Base-by-base conservation (phyloP, 2,113 vertebrate genomes). In the Nothoprocta perdicaria region DNA sequence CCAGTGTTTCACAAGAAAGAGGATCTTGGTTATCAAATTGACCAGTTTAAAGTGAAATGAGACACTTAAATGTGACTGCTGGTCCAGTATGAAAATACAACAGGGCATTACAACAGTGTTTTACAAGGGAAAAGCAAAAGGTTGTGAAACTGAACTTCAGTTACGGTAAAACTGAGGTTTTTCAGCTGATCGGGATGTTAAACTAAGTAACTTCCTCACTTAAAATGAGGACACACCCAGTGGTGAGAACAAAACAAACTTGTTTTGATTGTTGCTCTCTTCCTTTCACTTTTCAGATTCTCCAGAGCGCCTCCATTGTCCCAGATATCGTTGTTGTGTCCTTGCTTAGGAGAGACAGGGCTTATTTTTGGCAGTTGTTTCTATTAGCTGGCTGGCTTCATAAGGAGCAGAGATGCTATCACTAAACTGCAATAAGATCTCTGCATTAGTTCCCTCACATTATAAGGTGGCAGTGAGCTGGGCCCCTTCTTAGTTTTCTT, bases 121-220 rank as follows among this genome's bases (percentile, higher is more conserved):
- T 52, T 48, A 48, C 21, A 82, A 76, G 31, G 45, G n/a, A 87
- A 83, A 46, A 89, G 21, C 50, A 91, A 94, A 14, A 21, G 48
- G 77, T 89, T 92, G 60, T 94, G 94, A 95, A 96, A 72, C 31
- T 87, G 83, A 86, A 87, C 74, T 90, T 86, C 24, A 27, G 1
- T 89, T 82, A 68, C 0, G 4, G 24, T 65, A 88, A 72, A 91
- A 33, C 33, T 87, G 91, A 86, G 78, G 38, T 76, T 94, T 96
- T 85, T 86, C 95, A 96, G 96, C 93, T 96, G 95, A 91, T 95
- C 0, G 6, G 38, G 85, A 93, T 95, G 82, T 96, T 94, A 79
- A 79, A 93, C 43, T n/a, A 52, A 88, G 66, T 45, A 80, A 85
- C 77, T 96, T 96, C 95, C 95, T 94, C 84, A 60, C 55, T 46